Percentiles rank a stretch among this genome's conserved stretches.
Evolutionary conservation across 2,797 vertebrate genomes (phyloP).

Genomic region (Melanogrammus aeglefinus): DNA sequence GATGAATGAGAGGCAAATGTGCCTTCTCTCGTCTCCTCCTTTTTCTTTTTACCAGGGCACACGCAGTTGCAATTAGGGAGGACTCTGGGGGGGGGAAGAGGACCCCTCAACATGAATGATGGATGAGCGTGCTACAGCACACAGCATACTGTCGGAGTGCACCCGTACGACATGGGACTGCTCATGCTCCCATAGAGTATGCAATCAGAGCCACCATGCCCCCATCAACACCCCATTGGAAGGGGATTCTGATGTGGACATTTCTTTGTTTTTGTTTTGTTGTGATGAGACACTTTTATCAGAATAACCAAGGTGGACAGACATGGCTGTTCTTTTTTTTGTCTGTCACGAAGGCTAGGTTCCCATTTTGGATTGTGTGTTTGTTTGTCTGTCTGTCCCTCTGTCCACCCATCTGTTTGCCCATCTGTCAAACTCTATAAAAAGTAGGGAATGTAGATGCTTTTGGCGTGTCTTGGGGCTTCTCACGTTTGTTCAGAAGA

Average conservation of each 20-base stretch:
- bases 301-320: background rate
- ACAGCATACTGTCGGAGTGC: conserved; percentile 57
- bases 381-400: background rate
- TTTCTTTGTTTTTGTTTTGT: background rate
- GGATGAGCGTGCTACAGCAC: conserved; percentile 58
- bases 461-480: too few species aligned
- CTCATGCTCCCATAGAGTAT: conserved; percentile 16
- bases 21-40: conserved; percentile 57
- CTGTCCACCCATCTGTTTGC: background rate
- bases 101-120: conserved; percentile 65
- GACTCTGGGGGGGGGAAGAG: conserved; percentile 37
- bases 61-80: conserved; percentile 61
- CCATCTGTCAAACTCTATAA: background rate
- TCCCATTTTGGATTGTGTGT: background rate
- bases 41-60: conserved; percentile 51
- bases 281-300: too few species aligned
- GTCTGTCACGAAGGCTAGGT: background rate
- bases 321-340: background rate
- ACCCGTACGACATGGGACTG: conserved; percentile 52
- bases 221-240: background rate
- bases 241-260: background rate
- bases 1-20: conserved; percentile 76
- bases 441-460: background rate
- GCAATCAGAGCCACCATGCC: conserved; percentile 31
- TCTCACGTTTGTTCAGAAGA: background rate